phyloP scores from a whole-genome alignment of 2,113 vertebrate genomes.

The Antennarius striatus region DNA sequence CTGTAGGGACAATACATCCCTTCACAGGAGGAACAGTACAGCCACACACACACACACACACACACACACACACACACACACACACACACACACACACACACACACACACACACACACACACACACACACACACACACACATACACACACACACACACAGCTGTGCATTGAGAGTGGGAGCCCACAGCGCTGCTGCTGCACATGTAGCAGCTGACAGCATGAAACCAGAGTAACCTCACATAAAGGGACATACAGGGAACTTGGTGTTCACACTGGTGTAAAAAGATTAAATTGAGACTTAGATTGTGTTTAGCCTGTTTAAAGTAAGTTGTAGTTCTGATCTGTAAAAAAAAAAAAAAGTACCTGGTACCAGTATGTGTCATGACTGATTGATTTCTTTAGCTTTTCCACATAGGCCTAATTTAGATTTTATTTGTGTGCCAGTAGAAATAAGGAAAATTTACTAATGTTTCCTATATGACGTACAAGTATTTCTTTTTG shows the following conservation, averaged over 20 bases:
- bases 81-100: too few species aligned
- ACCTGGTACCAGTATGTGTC: too few species aligned
- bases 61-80: too few species aligned
- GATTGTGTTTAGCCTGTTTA: too few species aligned
- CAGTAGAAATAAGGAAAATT: not conserved
- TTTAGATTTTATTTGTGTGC: not conserved
- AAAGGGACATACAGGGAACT: constrained; percentile 9
- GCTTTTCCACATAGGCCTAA: too few species aligned
- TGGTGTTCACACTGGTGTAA: constrained; percentile 6
- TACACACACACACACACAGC: constrained; percentile 20
- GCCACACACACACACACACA: constrained; percentile 38
- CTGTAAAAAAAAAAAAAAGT: too few species aligned
- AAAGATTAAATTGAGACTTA: not conserved
- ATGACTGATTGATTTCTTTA: too few species aligned
- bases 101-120: too few species aligned
- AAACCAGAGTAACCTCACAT: constrained; percentile 55
- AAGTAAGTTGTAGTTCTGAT: too few species aligned
- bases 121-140: too few species aligned
- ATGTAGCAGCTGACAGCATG: constrained; percentile 57
- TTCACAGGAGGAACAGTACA: constrained; percentile 75
- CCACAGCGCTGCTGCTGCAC: constrained; percentile 41
- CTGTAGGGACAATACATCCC: constrained; percentile 77
- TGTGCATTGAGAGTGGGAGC: constrained; percentile 35
- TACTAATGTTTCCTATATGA: not conserved
- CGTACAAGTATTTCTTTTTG: not conserved